Base-by-base conservation (phyloP, 1,140 invertebrate genomes). In the Eciton burchellii region DNA sequence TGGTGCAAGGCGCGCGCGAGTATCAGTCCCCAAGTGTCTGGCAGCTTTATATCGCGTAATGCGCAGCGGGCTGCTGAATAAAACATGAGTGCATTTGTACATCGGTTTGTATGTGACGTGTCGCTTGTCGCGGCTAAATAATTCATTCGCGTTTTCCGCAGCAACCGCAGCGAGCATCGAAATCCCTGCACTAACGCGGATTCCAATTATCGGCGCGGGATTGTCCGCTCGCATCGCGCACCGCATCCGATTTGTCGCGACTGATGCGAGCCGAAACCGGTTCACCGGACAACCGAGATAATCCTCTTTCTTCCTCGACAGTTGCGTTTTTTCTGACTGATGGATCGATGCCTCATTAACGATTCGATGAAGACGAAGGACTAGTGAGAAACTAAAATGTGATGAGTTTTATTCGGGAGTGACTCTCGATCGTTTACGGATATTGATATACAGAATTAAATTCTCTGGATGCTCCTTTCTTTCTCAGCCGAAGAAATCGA, bases 61-160 rank as follows among this genome's bases (percentile, higher is more conserved):
- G 63, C 65, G 63, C 74, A 56, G 21, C 21, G 63, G 59, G 59
- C 12, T 29, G 12, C 21, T 77, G 81, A 74, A 74, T 82, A 63
- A 82, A 63, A 57, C 47, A 77, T 77, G 71, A 63, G 41, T 14
- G 19, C 60, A 76, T 79, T 79, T 56, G 63, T 79, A 57, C 21
- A 63, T 70, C 19, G 16, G 41, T 19, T n/a, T 70, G n/a, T n/a
- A n/a, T n/a, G n/a, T n/a, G 63, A 79, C 74, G 63, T 70, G 74
- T 68, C 49, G 74, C 56, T 73, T 82, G 77, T 63, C 63, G 77
- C 45, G 56, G 35, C 35, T 83, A 70, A 84, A 84, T 66, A 65
- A 84, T 83, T 65, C 81, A 84, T 84, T 66, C 83, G 43, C 21
- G 56, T 83, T 83, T 77, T 57, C 81, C 57, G 4, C 79, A 47